These are phyloP conservation scores for Acipenser transmontanus DNA, from an alignment of 2,797 vertebrate species.

Conservation along the genomic window DNA sequence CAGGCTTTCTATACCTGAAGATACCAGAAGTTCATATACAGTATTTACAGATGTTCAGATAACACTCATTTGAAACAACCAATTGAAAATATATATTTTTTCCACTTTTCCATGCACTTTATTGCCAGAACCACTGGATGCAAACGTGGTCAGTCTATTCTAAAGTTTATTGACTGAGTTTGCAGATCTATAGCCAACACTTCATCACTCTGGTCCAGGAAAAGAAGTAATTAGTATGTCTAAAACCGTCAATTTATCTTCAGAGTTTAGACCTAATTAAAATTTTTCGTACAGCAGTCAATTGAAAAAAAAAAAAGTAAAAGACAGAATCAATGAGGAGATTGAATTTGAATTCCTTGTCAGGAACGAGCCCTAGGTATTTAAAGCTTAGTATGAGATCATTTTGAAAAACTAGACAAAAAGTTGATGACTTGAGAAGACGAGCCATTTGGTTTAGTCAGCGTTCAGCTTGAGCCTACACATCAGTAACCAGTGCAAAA, in stretches of 20 bases:
- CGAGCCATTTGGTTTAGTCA: slow-evolving; percentile 11
- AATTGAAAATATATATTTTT: neutral
- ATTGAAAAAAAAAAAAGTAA: too few species aligned
- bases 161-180: too few species aligned
- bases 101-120: too few species aligned
- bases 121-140: too few species aligned
- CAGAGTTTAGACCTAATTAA: too few species aligned
- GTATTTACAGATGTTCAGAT: neutral
- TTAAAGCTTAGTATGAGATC: slow-evolving; percentile 1
- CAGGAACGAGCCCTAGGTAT: neutral
- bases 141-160: too few species aligned
- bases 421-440: slow-evolving; percentile 12
- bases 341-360: slow-evolving; percentile 14
- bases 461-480: slow-evolving; percentile 11
- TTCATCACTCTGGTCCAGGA: too few species aligned
- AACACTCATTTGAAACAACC: slow-evolving; percentile 12
- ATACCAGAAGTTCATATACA: neutral
- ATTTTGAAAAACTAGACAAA: slow-evolving; percentile 8
- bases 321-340: slow-evolving; percentile 6
- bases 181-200: too few species aligned
- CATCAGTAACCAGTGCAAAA: neutral
- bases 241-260: too few species aligned
- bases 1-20: neutral
- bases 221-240: too few species aligned
- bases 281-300: too few species aligned